Base-by-base conservation (phyloP, 2,797 vertebrate species). In the Xyrichtys novacula region DNA sequence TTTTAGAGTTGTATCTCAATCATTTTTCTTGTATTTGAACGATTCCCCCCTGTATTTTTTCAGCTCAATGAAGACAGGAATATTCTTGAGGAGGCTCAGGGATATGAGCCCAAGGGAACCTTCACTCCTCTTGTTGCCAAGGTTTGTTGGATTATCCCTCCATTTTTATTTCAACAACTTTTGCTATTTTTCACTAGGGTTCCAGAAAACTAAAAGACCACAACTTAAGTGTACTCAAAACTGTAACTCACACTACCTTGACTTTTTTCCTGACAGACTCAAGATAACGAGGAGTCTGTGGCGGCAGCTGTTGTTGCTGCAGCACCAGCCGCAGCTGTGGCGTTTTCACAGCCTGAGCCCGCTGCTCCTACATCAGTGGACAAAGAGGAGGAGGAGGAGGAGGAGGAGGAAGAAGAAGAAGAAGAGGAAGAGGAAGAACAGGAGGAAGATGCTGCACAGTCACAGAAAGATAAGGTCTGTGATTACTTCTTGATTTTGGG, bases 41-140 rank as follows among this genome's bases (percentile, higher is more conserved):
- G 60, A 57, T 25, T 10, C 47, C 12, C 0, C 47, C 12, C 0
- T 14, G 6, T 29, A 1, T 15, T 67, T 59, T 78, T 85, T 26
- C 69, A 99, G 98, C 96, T 95, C 81, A 99, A 99, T 72, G 98
- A 99, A 95, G 97, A 99, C 83, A 95, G 97, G 81, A 97, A 96
- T 69, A 92, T 99, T 75, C 92, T 98, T 44, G 97, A 98, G 81
- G 98, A 99, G 88, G 96, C 97, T 61, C 95, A 94, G 89, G 94
- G 93, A 53, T 98, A 96, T 48, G 90, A 95, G 64, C 93, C 94
- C 19, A 94, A 92, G 79, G 94, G 81, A 80, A 50, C 61, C 36
- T 80, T 91, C 43, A 65, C 83, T 65, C 68, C 85, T 12, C 14
- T 31, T 0, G 16, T 71, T 8, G 9, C 65, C 23, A 65, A 88